Conservation (phyloP, 2,888 invertebrate genomes). For the Chalcis sispes region DNA sequence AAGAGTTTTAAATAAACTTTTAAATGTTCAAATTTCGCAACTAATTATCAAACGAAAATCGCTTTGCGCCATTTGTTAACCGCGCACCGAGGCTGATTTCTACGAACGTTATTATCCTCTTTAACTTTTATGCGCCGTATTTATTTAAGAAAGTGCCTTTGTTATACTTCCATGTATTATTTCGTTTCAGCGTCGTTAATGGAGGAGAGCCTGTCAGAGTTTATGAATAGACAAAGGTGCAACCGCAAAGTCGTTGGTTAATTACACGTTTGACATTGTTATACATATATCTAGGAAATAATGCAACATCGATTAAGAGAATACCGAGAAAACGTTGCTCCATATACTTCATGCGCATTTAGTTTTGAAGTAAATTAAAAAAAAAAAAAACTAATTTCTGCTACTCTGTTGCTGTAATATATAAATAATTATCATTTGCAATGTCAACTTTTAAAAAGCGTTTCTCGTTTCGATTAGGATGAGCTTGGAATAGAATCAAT, state of each 20-base stretch:
- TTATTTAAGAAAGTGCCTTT: constrained; percentile 14
- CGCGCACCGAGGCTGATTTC: no score
- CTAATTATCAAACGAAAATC: no score
- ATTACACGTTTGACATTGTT: constrained; percentile 3
- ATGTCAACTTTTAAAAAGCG: no score
- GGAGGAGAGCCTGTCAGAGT: constrained; percentile 26
- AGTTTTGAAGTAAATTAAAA: neutral
- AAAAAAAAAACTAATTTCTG: neutral
- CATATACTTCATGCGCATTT: neutral
- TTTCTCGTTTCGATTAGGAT: no score
- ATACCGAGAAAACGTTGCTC: neutral
- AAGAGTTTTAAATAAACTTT: no score
- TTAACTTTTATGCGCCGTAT: constrained; percentile 2
- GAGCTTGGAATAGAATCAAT: no score
- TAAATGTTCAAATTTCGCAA: no score
- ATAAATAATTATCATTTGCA: no score
- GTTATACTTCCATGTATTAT: constrained; percentile 8
- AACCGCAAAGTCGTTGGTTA: constrained; percentile 1
- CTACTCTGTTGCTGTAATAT: no score
- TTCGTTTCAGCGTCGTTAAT: constrained; percentile 2
- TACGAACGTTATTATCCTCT: neutral
- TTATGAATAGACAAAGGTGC: constrained; percentile 12
- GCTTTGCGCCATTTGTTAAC: no score
- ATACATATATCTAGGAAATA: neutral
- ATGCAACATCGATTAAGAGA: neutral